Evolutionary conservation across 2,797 vertebrate species (phyloP), one percentile per base, ranked within the genome.

Genomic region (Stomatorhinus walkeri): DNA sequence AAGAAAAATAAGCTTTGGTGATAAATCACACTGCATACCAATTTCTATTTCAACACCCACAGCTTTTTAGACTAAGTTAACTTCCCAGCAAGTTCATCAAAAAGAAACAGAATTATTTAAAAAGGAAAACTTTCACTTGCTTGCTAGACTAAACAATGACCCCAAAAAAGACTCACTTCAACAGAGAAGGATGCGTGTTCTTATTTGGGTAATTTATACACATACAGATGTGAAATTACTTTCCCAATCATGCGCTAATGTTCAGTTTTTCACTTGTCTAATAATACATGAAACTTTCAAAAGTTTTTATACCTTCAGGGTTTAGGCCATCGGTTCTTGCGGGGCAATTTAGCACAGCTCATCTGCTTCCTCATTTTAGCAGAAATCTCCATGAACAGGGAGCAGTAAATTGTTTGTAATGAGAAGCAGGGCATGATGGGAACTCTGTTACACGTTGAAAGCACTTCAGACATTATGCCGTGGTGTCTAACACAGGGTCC

Each of bases 41-140:
- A 54, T 36, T 59, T 59, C 32, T 51, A 56, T 51, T 51, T 40
- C 81, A 22, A n/a, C 52, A 52, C 16, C 14, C 85, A 16, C 24
- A 19, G 49, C 14, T 40, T 54, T 56, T 56, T 59, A 12, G 56
- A 86, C 49, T 54, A 86, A 52, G 48, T 49, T 49, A 52, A 28
- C 24, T 49, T 24, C 9, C 22, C 46, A 12, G 46, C 4, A 85
- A 49, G 43, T 85, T 51, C 19, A 79, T 79, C 72, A 49, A 22
- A 85, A 85, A 85, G 22, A 85, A 85, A 52, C 9, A 49, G 85
- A 86, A 56, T 54, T 54, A 54, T 86, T 86, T 54, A 36, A 54
- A 28, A 6, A 51, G 12, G 51, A 86, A 86, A 59, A 86, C 85
- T 19, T 86, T 86, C 40, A n/a, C n/a, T 24, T 84, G 22, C 51